Evolutionary conservation across 2,797 vertebrate species (phyloP).

Genomic region (Parauchenoglanis punctatus): DNA sequence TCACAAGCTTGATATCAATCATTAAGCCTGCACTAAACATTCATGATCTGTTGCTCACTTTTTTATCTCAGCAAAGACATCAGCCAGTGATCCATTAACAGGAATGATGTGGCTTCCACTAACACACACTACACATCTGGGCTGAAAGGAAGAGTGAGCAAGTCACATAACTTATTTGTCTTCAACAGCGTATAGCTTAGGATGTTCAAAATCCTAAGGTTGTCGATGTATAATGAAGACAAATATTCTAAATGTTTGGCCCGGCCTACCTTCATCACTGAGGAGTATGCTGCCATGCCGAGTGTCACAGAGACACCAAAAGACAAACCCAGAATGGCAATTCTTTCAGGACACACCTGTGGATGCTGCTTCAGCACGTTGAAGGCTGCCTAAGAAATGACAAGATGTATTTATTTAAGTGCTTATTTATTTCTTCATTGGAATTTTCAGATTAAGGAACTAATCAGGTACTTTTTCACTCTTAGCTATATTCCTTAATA

Average conservation of each 20-base stretch:
- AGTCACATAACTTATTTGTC: not conserved
- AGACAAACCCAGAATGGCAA: conserved; percentile 75
- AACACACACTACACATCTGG: conserved; percentile 69
- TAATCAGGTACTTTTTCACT: too few species aligned
- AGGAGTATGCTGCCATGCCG: conserved; percentile 65
- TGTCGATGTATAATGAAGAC: not conserved
- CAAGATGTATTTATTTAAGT: not conserved
- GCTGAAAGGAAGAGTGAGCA: conserved; percentile 58
- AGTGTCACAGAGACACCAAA: conserved; percentile 67
- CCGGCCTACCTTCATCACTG: conserved; percentile 64
- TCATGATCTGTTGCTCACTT: conserved; percentile 56
- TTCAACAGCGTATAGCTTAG: not conserved
- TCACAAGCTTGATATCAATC: not conserved
- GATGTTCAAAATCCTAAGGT: not conserved
- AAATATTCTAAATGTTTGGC: not conserved
- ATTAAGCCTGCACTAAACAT: not conserved
- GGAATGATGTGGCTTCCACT: conserved; percentile 73
- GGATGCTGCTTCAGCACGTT: conserved; percentile 70
- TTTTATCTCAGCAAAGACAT: conserved; percentile 48
- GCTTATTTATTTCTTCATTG: not conserved
- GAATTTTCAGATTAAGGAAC: not conserved
- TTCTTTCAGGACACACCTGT: conserved; percentile 65
- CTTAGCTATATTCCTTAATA: not conserved
- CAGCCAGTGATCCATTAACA: conserved; percentile 48
- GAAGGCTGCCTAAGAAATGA: conserved; percentile 68